phyloP scores from a whole-genome alignment of 1,140 invertebrate species.

The Homarus americanus region DNA sequence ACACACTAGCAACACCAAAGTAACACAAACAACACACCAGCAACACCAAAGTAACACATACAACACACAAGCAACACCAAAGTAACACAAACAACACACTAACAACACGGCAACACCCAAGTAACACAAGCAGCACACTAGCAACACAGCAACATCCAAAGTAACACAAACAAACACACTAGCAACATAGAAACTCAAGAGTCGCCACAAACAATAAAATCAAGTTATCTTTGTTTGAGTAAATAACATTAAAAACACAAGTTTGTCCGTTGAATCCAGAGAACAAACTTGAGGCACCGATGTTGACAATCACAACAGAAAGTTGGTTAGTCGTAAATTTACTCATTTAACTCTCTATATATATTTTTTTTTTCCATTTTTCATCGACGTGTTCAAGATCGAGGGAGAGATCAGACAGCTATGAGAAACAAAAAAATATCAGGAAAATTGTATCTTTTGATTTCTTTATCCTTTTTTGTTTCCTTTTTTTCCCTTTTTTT shows the following conservation, averaged over 20 bases:
- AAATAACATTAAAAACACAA: background rate
- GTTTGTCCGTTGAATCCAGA: background rate
- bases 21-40: no score
- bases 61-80: no score
- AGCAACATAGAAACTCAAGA: background rate
- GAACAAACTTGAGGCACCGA: background rate
- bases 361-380: background rate
- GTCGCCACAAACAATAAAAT: background rate
- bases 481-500: no score
- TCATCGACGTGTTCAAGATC: background rate
- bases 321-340: background rate
- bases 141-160: no score
- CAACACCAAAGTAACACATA: no score
- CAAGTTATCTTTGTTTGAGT: background rate
- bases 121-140: background rate
- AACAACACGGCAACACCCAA: no score
- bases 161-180: no score
- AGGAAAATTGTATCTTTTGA: no score
- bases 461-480: no score
- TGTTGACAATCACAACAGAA: no score
- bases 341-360: background rate
- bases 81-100: no score
- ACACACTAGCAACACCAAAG: no score
- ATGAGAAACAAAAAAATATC: background rate
- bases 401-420: background rate